Evolutionary conservation across 2,888 invertebrate species (phyloP).

Genomic region (Caenorhabditis sp.): DNA sequence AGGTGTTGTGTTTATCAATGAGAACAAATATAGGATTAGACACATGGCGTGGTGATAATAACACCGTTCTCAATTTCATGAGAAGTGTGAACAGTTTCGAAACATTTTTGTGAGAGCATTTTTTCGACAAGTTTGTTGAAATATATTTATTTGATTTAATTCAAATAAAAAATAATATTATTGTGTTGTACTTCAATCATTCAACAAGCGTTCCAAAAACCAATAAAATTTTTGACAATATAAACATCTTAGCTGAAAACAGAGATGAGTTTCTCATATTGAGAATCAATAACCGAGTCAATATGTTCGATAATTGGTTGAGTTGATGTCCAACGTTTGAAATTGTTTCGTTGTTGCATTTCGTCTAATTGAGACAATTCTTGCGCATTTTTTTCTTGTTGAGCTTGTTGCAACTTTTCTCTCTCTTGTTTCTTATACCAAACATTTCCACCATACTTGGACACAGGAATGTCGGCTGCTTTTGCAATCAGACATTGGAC

Average conservation of each 20-base stretch:
- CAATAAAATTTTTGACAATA: background rate
- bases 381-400: constrained; percentile 6
- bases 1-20: too few relatives aligned
- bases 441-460: constrained; percentile 48
- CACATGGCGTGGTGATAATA: too few relatives aligned
- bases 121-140: too few relatives aligned
- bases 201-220: background rate
- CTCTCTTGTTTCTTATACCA: constrained; percentile 45
- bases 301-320: constrained; percentile 7
- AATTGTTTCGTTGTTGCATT: background rate
- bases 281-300: constrained; percentile 7
- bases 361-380: background rate
- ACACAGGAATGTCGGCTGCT: constrained; percentile 38
- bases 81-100: too few relatives aligned
- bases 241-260: constrained; percentile 1
- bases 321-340: background rate
- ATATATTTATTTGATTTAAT: too few relatives aligned
- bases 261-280: constrained; percentile 6
- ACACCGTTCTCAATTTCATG: too few relatives aligned
- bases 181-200: background rate
- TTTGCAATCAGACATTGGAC: constrained; percentile 43
- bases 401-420: constrained; percentile 22
- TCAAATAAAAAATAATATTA: too few relatives aligned
- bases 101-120: too few relatives aligned
- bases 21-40: too few relatives aligned